These are phyloP conservation scores for Crotalus horridus DNA, from an alignment of 2,113 vertebrate species.

Conservation along the genomic window DNA sequence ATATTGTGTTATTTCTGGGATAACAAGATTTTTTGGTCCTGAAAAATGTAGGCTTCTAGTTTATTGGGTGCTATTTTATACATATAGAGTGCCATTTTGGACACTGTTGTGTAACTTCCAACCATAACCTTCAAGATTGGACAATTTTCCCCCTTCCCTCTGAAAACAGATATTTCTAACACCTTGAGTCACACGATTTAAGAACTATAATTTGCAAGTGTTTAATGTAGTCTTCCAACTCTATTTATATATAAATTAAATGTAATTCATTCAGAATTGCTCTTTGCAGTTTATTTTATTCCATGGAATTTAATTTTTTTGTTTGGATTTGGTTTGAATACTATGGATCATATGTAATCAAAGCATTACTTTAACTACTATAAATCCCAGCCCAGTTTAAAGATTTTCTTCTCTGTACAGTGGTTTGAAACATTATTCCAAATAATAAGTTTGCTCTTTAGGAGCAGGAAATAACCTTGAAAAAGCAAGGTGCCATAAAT, in stretches of 20 bases:
- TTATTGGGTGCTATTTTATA: neutral
- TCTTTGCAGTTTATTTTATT: neutral
- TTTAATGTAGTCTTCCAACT: constrained; percentile 9
- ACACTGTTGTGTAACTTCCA: constrained; percentile 8
- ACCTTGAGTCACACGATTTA: neutral
- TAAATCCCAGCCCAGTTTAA: neutral
- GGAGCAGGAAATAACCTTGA: neutral
- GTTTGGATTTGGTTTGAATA: constrained; percentile 17
- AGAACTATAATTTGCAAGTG: neutral
- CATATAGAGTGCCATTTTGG: neutral
- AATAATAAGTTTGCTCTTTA: constrained; percentile 18
- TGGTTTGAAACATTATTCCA: neutral
- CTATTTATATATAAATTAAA: neutral
- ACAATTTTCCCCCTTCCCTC: neutral
- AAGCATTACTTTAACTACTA: neutral
- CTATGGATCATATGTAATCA: neutral
- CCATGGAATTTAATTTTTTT: neutral
- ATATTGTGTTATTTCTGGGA: constrained; percentile 28
- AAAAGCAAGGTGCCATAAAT: neutral
- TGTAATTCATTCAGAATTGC: constrained; percentile 2
- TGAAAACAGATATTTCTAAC: neutral
- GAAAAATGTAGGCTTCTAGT: neutral
- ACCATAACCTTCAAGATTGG: neutral
- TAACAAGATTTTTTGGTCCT: neutral
- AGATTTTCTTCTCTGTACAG: neutral